A percentile compares a stretch with the other conserved stretches of the same genome.
These are phyloP conservation scores for Parasteatoda lunata DNA, from an alignment of 2,888 invertebrate genomes.

Conservation along the genomic window DNA sequence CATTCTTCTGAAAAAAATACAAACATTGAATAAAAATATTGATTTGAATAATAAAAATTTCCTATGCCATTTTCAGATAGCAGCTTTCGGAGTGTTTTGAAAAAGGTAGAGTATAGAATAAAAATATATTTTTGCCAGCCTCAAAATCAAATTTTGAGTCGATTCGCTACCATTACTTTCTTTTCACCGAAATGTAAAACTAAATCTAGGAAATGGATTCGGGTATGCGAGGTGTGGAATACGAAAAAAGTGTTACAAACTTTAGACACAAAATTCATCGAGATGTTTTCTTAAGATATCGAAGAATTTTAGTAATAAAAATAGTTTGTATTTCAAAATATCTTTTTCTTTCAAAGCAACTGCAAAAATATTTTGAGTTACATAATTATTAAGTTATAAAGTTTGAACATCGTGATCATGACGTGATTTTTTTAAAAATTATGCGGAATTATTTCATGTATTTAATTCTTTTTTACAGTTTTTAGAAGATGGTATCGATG, in stretches of 20 bases:
- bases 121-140: neutral
- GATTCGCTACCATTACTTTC: neutral
- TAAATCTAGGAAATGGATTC: slow-evolving; percentile 1
- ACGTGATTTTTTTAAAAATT: too few species aligned
- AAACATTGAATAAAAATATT: neutral
- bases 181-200: slow-evolving; percentile 5
- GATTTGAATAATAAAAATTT: neutral
- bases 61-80: neutral
- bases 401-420: too few species aligned
- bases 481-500: too few species aligned
- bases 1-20: neutral
- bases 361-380: too few species aligned
- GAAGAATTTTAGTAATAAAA: too few species aligned
- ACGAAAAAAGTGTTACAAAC: neutral
- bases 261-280: too few species aligned
- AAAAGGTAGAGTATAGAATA: neutral
- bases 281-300: too few species aligned
- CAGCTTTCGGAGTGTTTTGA: neutral
- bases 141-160: neutral
- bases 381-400: too few species aligned
- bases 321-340: too few species aligned
- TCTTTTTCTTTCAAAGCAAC: too few species aligned
- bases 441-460: too few species aligned
- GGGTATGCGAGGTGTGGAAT: neutral
- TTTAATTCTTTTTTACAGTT: too few species aligned